A percentile compares a stretch with the other conserved stretches of the same genome.
Evolutionary conservation across 2,888 invertebrate species (phyloP).

Genomic region (Melanophora roralis): DNA sequence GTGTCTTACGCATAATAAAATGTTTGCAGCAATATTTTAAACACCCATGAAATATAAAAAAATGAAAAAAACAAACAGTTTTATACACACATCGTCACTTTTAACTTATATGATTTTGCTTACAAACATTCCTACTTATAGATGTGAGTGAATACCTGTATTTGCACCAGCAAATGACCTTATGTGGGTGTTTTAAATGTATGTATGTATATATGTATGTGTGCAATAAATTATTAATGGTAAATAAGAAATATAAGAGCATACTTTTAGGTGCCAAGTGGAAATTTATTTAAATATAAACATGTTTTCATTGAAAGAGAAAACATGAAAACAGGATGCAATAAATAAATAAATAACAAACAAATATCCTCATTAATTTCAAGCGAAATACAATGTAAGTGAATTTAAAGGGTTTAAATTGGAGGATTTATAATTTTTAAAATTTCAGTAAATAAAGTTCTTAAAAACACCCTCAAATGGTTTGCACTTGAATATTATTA

Average conservation of each 20-base stretch:
- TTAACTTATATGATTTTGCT: too few species aligned
- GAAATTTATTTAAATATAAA: background rate
- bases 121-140: too few species aligned
- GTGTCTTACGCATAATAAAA: conserved; percentile 52
- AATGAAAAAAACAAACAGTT: conserved; percentile 30
- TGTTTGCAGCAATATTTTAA: conserved; percentile 18
- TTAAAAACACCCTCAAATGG: too few species aligned
- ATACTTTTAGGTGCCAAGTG: conserved; percentile 30
- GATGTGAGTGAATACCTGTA: background rate
- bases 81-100: background rate
- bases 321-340: background rate
- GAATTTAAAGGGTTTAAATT: too few species aligned
- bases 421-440: too few species aligned
- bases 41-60: conserved; percentile 25
- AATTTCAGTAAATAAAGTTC: too few species aligned
- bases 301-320: too few species aligned
- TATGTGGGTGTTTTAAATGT: background rate
- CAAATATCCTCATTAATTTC: background rate
- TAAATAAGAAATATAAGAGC: conserved; percentile 26
- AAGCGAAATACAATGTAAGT: background rate
- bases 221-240: conserved; percentile 30
- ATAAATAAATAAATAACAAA: background rate
- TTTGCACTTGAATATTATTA: too few species aligned
- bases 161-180: background rate
- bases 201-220: background rate